Base-by-base conservation (phyloP, 2,113 vertebrate species). In the Dicaeum eximium region DNA sequence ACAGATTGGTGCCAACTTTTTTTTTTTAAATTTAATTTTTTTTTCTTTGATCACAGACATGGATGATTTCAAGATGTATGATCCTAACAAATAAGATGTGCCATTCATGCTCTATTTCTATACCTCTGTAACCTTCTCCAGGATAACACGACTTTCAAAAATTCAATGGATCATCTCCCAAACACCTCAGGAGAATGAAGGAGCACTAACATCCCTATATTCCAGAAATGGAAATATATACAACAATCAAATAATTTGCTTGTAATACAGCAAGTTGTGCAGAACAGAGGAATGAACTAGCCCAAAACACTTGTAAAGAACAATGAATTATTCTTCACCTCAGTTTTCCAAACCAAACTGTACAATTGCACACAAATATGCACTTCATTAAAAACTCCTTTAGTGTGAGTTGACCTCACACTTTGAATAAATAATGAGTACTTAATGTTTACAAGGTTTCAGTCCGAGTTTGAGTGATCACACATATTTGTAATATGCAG, bases 401-500 rank as follows among this genome's bases (percentile, higher is more conserved):
- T 42, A 73, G n/a, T n/a, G n/a, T n/a, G n/a, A n/a, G 33, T 37
- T 53, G 61, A 22, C 30, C 16, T 67, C 31, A 64, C 3, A 7
- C 28, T 64, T 64, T 9, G 24, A 75, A 51, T 27, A 28, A 69
- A 72, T 50, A 74, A 48, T 31, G 14, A 37, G 1, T 6, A 74
- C 65, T 82, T 86, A 69, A 62, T 7, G 23, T 20, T 66, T 58
- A 50, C 6, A 77, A 56, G 8, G 8, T 44, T 92, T 84, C 45
- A 64, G 6, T 35, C 24, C 69, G 58, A 58, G 27, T 61, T 87
- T 61, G 18, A 65, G 45, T 7, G 27, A 22, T 72, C 28, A 80
- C 21, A 45, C 4, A 4, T 38, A 40, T 57, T 25, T 69, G 20
- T 48, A 71, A 89, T 84, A 27, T 0, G 0, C 24, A 62, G 23